Percentiles rank a stretch among this genome's conserved stretches.
Evolutionary conservation across 2,797 vertebrate genomes (phyloP).

Genomic region (Lagorchestes hirsutus): DNA sequence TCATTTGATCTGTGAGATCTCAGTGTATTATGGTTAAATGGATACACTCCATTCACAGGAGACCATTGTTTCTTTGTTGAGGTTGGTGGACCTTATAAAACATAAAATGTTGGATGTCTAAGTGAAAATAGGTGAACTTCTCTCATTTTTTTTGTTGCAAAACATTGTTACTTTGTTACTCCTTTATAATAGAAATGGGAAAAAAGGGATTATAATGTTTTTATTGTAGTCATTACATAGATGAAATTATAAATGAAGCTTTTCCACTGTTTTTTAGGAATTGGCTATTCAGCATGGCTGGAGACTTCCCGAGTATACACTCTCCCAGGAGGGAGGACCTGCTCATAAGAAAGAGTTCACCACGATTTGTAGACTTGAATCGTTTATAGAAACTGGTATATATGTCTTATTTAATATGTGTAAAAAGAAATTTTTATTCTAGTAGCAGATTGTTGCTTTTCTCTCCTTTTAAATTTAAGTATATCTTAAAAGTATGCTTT

Average conservation of each 20-base stretch:
- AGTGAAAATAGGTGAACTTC: background rate
- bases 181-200: conserved; percentile 25
- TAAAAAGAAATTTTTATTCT: conserved; percentile 42
- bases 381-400: conserved; percentile 91
- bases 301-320: conserved; percentile 92
- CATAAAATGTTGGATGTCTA: conserved; percentile 43
- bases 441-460: background rate
- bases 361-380: conserved; percentile 90
- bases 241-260: conserved; percentile 51
- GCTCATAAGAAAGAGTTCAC: conserved; percentile 93
- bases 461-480: conserved; percentile 16
- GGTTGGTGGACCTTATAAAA: background rate
- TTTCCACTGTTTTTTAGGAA: conserved; percentile 81
- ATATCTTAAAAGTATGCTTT: background rate
- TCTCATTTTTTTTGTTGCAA: conserved; percentile 17
- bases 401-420: conserved; percentile 53
- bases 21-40: conserved; percentile 1
- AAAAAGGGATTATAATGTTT: conserved; percentile 44
- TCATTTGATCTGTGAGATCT: background rate
- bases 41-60: background rate
- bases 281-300: conserved; percentile 90
- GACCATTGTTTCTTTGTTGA: conserved; percentile 38
- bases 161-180: conserved; percentile 49
- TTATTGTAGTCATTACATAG: conserved; percentile 22
- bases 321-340: conserved; percentile 90